phyloP scores from a whole-genome alignment of 92 coral and sea anemone genomes.

The Meandrina meandrites region DNA sequence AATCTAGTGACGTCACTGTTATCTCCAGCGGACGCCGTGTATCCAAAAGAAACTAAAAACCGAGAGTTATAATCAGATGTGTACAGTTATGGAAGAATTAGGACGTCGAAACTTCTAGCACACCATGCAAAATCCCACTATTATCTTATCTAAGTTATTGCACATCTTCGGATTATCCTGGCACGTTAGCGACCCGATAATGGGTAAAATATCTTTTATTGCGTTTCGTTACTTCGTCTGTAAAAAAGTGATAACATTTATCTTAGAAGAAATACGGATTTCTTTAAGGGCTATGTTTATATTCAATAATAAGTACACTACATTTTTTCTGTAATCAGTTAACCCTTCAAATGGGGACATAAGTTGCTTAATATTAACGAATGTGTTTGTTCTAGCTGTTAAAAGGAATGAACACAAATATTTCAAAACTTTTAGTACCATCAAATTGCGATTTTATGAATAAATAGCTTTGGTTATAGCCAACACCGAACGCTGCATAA shows the following conservation, averaged over 20 bases:
- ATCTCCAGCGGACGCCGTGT: neutral
- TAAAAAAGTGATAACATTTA: neutral
- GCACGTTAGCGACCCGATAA: neutral
- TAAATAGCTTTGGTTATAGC: neutral
- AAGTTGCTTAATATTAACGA: neutral
- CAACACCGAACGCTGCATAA: neutral
- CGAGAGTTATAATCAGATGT: neutral
- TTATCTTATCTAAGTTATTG: neutral
- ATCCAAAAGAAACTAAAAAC: neutral
- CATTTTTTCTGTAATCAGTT: neutral
- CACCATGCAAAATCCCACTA: neutral
- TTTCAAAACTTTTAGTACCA: neutral
- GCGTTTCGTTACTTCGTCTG: neutral
- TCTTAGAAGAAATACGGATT: neutral
- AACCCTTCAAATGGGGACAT: neutral
- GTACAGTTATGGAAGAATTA: neutral
- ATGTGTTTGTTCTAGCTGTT: neutral
- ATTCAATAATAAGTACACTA: neutral
- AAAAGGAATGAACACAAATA: neutral
- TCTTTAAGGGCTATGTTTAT: neutral
- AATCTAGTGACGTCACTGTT: slow-evolving; percentile 1
- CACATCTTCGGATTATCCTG: neutral
- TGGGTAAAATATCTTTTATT: neutral
- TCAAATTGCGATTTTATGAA: neutral
- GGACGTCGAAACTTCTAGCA: neutral